These are phyloP conservation scores for Tragelaphus imberbis DNA, from an alignment of 2,113 vertebrate species.

Conservation along the genomic window DNA sequence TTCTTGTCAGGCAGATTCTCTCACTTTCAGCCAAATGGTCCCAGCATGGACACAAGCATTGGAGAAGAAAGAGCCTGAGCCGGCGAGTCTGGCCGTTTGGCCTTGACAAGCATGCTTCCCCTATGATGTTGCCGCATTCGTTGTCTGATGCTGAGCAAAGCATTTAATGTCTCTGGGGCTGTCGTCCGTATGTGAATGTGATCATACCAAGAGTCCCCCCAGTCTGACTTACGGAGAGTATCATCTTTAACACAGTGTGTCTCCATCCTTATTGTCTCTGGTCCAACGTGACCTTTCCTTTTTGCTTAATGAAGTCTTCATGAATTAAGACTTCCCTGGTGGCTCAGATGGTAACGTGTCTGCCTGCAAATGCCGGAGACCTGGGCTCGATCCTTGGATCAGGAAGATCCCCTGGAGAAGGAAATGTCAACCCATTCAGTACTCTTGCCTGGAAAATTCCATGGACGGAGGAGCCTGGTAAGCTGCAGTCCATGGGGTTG, in stretches of 20 bases:
- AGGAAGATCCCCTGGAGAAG: no score
- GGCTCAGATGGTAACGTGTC: no score
- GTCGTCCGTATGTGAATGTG: neutral
- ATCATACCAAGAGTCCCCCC: neutral
- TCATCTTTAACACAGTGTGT: neutral
- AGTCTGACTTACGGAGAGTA: neutral
- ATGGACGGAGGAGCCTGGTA: no score
- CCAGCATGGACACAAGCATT: neutral
- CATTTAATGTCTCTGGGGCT: neutral
- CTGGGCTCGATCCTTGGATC: accelerated
- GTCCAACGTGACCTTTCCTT: neutral
- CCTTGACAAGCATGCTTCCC: neutral
- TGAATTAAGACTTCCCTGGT: neutral
- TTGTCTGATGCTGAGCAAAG: neutral
- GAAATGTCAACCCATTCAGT: no score
- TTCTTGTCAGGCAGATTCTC: constrained; percentile 23
- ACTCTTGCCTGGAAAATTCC: no score
- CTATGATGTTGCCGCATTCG: neutral
- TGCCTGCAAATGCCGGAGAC: no score
- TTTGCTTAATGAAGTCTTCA: neutral
- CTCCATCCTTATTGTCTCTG: neutral
- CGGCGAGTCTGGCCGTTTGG: neutral
- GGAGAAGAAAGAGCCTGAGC: neutral
- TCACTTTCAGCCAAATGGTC: constrained; percentile 5
- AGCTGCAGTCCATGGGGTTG: no score